Evolutionary conservation across 2,797 vertebrate species (phyloP), one percentile per base, ranked within the genome.

Genomic region (Sternotherus odoratus): DNA sequence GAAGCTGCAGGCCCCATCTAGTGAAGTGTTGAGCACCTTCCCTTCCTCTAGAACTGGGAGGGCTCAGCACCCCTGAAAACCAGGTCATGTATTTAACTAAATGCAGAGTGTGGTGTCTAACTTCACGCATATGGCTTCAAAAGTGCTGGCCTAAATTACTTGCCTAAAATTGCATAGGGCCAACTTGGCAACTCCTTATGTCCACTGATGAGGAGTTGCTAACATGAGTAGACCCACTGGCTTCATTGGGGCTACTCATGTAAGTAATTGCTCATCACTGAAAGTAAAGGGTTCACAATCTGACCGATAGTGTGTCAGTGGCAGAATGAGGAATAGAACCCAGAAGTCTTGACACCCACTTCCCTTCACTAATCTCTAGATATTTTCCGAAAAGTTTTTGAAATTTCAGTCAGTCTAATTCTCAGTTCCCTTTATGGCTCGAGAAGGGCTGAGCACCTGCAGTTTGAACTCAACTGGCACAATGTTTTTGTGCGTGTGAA

Each of bases 1-100:
- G 39, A 80, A 95, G 85, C 87, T 83, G 56, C 74, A 90, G 89
- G 94, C 91, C 86, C 79, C 95, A 92, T 87, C 91, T 96, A 90
- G 81, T 94, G 96, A 96, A 90, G 93, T 93, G 92, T 86, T 2
- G 23, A 85, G 57, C 49, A 86, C 69, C 63, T 90, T 72, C 12
- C 4, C 48, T 66, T 86, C 28, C 36, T 91, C 69, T 0, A 3
- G 79, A 79, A 6, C 28, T 46, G 1, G 0, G 43, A 0, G 0
- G 6, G 85, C 30, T 36, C 63, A 51, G 7, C 75, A 17, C 53
- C 81, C 63, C 12, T 2, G 1, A 88, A 60, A 82, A 15, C 49
- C 51, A 74, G 54, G 36, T 86, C 1, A 2, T 26, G 39, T 0
- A 0, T 57, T 51, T 0, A 1, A 74, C 54, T 1, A 0, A 63